phyloP scores from a whole-genome alignment of 2,888 invertebrate species.

The Trachelus iudaicus region DNA sequence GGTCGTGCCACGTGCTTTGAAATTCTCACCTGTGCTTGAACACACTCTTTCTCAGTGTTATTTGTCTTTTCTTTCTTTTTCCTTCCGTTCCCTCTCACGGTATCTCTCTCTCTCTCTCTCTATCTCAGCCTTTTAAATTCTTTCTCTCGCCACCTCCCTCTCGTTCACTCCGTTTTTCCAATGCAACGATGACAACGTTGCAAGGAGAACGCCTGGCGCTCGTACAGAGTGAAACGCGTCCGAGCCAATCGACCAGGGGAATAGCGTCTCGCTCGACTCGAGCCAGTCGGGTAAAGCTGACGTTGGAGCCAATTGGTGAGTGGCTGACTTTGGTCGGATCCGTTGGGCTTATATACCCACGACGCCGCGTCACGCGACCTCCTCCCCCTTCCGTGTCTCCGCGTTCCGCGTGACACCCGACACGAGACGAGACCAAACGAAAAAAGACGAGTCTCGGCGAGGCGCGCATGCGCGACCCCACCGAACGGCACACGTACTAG shows the following conservation, averaged over 20 bases:
- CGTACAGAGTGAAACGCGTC: background rate
- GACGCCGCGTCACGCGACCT: slow-evolving; percentile 41
- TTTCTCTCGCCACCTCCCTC: background rate
- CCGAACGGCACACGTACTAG: background rate
- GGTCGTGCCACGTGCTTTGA: background rate
- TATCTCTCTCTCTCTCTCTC: slow-evolving; percentile 16
- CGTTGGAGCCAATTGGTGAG: slow-evolving; percentile 54
- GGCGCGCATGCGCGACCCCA: background rate
- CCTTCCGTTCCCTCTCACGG: slow-evolving; percentile 4
- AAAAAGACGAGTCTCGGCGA: background rate
- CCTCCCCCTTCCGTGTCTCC: slow-evolving; percentile 19
- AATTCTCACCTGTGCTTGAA: background rate
- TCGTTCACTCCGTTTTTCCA: background rate
- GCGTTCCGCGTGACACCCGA: slow-evolving; percentile 1
- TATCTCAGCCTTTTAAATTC: slow-evolving; percentile 11
- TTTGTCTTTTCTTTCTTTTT: background rate
- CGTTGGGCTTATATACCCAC: slow-evolving; percentile 54
- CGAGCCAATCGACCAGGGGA: background rate
- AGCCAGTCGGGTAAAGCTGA: slow-evolving; percentile 2
- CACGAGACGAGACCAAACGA: slow-evolving; percentile 1
- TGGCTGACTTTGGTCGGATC: slow-evolving; percentile 48
- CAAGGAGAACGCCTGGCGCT: background rate
- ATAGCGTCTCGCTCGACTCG: background rate
- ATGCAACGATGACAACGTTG: background rate
- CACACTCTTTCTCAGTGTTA: background rate